Evolutionary conservation across 2,797 vertebrate genomes (phyloP).

Genomic region (Eleutherodactylus coqui): DNA sequence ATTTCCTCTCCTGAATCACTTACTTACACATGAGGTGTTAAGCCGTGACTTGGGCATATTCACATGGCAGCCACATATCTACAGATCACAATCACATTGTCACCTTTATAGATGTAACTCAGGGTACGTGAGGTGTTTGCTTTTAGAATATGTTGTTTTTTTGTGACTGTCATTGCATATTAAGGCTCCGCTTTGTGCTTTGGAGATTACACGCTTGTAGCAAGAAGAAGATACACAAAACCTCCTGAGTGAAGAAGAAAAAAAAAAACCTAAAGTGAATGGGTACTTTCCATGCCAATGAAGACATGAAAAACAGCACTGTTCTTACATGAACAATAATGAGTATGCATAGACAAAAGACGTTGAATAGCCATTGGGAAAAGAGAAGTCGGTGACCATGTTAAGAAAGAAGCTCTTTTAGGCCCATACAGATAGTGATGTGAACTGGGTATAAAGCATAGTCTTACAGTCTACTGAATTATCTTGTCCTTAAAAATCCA

Average conservation of each 20-base stretch:
- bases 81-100: conserved; percentile 39
- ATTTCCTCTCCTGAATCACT: conserved; percentile 43
- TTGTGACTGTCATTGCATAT: conserved; percentile 56
- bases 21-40: conserved; percentile 54
- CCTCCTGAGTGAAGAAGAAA: conserved; percentile 68
- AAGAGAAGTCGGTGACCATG: conserved; percentile 70
- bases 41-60: not conserved
- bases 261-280: conserved; percentile 67
- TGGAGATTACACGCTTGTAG: conserved; percentile 66
- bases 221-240: conserved; percentile 66
- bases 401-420: conserved; percentile 73
- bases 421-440: conserved; percentile 70
- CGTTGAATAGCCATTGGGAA: conserved; percentile 69
- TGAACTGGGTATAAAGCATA: conserved; percentile 66
- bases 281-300: conserved; percentile 69
- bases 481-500: conserved; percentile 44
- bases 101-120: conserved; percentile 63
- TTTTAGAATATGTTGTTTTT: conserved; percentile 63
- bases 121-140: conserved; percentile 56
- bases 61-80: conserved; percentile 54
- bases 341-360: conserved; percentile 73
- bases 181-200: conserved; percentile 63
- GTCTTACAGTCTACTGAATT: conserved; percentile 7
- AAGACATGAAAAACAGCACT: conserved; percentile 74
- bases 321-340: conserved; percentile 73